Conservation (phyloP, 2,888 invertebrate genomes). For the Carpatolechia fugitivella region DNA sequence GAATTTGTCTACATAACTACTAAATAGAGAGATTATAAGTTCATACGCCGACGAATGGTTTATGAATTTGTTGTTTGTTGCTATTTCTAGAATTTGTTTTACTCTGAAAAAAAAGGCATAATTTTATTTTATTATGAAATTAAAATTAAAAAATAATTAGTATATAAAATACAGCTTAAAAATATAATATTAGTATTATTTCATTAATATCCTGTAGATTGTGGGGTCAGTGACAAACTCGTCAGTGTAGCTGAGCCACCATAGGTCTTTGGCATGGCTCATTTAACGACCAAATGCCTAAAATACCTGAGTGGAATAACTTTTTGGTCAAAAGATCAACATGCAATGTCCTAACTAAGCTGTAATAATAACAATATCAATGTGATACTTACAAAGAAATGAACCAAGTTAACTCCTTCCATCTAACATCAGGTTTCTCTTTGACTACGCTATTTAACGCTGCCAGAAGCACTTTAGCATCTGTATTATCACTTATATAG, state of each 20-base stretch:
- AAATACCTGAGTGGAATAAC: too few relatives aligned
- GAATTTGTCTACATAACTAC: slow-evolving; percentile 80
- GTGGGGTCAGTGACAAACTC: too few relatives aligned
- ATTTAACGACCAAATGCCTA: too few relatives aligned
- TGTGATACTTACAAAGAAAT: slow-evolving; percentile 78
- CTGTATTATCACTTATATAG: slow-evolving; percentile 76
- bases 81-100: slow-evolving; percentile 60
- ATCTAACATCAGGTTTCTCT: slow-evolving; percentile 81
- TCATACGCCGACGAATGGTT: slow-evolving; percentile 59
- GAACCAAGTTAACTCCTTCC: slow-evolving; percentile 86
- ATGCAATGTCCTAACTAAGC: too few relatives aligned
- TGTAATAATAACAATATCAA: not conserved
- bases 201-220: too few relatives aligned
- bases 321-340: too few relatives aligned
- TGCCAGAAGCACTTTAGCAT: slow-evolving; percentile 78
- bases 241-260: too few relatives aligned
- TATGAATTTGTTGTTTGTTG: slow-evolving; percentile 50
- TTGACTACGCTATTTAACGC: slow-evolving; percentile 81
- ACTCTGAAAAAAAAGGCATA: slow-evolving; percentile 48
- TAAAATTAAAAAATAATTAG: too few relatives aligned
- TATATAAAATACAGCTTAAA: not conserved
- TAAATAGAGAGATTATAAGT: slow-evolving; percentile 55
- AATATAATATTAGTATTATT: too few relatives aligned
- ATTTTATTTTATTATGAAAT: not conserved
- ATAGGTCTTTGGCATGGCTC: too few relatives aligned